Evolutionary conservation across 2,888 invertebrate genomes (phyloP).

Genomic region (Drosophila phalerata): DNA sequence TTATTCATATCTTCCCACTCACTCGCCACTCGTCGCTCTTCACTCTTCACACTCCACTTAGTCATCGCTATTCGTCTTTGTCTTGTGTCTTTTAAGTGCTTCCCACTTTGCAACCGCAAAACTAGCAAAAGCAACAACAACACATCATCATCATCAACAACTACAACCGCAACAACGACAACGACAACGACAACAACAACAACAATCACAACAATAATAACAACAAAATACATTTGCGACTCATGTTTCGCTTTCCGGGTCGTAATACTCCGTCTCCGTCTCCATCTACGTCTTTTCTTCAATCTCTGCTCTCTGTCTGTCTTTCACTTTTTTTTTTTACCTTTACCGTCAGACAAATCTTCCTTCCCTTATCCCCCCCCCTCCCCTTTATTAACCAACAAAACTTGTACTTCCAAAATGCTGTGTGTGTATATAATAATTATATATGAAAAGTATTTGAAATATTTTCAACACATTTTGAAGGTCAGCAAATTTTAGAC

Average conservation of each 20-base stretch:
- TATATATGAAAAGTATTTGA: constrained; percentile 17
- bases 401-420: neutral
- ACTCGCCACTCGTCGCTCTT: constrained; percentile 1
- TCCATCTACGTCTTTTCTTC: neutral
- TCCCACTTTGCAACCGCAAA: constrained; percentile 66
- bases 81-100: constrained; percentile 57
- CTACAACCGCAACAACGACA: constrained; percentile 2
- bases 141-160: constrained; percentile 12
- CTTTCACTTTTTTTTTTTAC: constrained; percentile 23
- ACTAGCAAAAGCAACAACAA: constrained; percentile 36
- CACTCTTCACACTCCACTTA: constrained; percentile 21
- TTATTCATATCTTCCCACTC: constrained; percentile 1
- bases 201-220: constrained; percentile 11
- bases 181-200: constrained; percentile 14
- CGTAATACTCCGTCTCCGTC: constrained; percentile 4
- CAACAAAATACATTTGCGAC: constrained; percentile 37
- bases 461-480: constrained; percentile 21
- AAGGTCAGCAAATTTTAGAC: constrained; percentile 34
- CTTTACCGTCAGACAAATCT: constrained; percentile 14
- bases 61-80: constrained; percentile 29
- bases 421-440: neutral
- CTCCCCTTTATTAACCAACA: no score
- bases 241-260: constrained; percentile 64
- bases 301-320: constrained; percentile 7
- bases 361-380: neutral